Evolutionary conservation across 2,888 invertebrate genomes (phyloP).

Genomic region (Lobophora halterata): DNA sequence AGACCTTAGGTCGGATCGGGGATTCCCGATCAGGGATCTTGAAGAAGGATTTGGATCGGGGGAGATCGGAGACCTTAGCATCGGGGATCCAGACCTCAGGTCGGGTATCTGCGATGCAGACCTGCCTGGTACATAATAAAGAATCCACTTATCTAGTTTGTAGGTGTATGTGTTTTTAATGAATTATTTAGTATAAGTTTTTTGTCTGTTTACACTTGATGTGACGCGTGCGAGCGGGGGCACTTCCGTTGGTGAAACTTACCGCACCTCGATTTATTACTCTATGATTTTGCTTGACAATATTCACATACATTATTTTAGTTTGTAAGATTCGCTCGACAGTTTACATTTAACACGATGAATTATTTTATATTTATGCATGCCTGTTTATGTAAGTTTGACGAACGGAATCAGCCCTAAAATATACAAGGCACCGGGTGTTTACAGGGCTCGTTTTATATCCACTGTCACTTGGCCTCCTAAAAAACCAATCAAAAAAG

Average conservation of each 20-base stretch:
- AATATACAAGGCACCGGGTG: conserved; percentile 59
- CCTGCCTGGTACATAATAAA: conserved; percentile 39
- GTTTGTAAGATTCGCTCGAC: too few relatives aligned
- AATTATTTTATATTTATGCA: background rate
- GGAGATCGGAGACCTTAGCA: too few relatives aligned
- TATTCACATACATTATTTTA: background rate
- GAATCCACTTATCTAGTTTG: conserved; percentile 66
- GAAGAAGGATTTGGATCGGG: too few relatives aligned
- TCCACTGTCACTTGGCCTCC: conserved; percentile 32
- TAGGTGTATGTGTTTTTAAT: conserved; percentile 73
- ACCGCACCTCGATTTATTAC: conserved; percentile 1
- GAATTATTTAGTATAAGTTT: conserved; percentile 63
- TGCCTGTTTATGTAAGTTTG: conserved; percentile 5
- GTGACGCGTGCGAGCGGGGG: conserved; percentile 48
- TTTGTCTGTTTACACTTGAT: conserved; percentile 61
- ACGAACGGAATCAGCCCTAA: conserved; percentile 21
- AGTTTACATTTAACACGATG: too few relatives aligned
- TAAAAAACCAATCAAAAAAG: background rate
- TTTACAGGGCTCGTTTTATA: conserved; percentile 60
- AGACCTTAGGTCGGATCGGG: too few relatives aligned
- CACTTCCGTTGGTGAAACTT: conserved; percentile 19
- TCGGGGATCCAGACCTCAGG: too few relatives aligned
- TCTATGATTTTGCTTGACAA: conserved; percentile 11
- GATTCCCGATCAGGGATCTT: too few relatives aligned
- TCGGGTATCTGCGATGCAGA: too few relatives aligned